Percentiles rank a stretch among this genome's conserved stretches.
These are phyloP conservation scores for Martes martes DNA, from an alignment of 2,113 vertebrate genomes.

Conservation along the genomic window DNA sequence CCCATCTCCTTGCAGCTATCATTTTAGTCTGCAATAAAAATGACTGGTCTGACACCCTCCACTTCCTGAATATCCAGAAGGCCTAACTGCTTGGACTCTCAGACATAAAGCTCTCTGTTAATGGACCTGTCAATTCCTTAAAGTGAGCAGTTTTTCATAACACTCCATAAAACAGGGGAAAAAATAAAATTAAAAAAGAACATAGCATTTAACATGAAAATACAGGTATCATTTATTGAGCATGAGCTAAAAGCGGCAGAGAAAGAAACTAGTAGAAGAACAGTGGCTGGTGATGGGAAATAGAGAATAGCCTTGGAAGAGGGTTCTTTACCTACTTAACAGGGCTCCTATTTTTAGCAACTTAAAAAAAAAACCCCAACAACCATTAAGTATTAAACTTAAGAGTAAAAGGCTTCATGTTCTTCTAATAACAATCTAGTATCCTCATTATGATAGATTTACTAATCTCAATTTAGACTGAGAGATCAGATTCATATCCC, in stretches of 20 bases:
- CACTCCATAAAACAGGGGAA: conserved; percentile 54
- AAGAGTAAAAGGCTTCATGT: conserved; percentile 59
- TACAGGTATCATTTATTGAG: conserved; percentile 16
- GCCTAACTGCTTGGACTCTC: conserved; percentile 60
- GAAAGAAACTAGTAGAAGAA: background rate
- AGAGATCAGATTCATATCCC: conserved; percentile 65
- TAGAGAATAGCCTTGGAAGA: background rate
- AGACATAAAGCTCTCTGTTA: conserved; percentile 71
- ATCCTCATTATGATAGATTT: conserved; percentile 62
- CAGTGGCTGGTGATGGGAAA: background rate
- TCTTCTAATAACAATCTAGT: conserved; percentile 61
- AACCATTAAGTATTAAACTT: conserved; percentile 67
- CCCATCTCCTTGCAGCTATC: conserved; percentile 63
- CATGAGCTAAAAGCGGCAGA: conserved; percentile 7
- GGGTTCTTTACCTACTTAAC: background rate
- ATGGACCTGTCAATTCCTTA: conserved; percentile 74
- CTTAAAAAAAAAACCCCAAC: conserved; percentile 28
- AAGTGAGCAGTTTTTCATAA: conserved; percentile 73
- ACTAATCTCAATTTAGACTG: conserved; percentile 67
- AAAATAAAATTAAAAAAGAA: conserved; percentile 65
- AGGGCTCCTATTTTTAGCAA: conserved; percentile 55
- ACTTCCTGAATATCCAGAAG: conserved; percentile 72
- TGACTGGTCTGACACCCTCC: conserved; percentile 67
- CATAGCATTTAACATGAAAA: conserved; percentile 52
- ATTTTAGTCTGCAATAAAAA: conserved; percentile 71